phyloP scores from a whole-genome alignment of 2,797 vertebrate species.

The Notolabrus celidotus region DNA sequence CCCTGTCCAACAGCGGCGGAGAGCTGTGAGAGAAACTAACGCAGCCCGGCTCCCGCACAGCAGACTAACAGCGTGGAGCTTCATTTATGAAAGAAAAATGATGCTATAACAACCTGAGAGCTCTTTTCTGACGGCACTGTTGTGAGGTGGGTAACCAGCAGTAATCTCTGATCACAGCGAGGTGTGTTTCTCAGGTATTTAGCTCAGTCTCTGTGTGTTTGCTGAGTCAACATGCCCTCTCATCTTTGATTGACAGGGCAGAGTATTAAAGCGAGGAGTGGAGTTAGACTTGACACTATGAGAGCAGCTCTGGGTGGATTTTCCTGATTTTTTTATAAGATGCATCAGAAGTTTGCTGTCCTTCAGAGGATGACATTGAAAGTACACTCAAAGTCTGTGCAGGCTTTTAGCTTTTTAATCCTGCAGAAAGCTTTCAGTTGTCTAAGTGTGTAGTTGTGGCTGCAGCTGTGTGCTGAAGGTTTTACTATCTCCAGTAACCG shows the following conservation, averaged over 20 bases:
- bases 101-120: conserved; percentile 24
- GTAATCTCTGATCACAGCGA: not conserved
- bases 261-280: conserved; percentile 11
- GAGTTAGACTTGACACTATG: not conserved
- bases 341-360: not conserved
- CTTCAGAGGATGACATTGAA: not conserved
- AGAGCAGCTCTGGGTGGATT: not conserved
- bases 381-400: not conserved
- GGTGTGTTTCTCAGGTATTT: conserved; percentile 23
- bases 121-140: conserved; percentile 20
- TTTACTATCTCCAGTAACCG: conserved; percentile 11
- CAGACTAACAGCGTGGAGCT: conserved; percentile 35
- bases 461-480: conserved; percentile 1
- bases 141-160: conserved; percentile 65
- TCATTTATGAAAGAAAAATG: conserved; percentile 38
- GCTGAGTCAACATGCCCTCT: conserved; percentile 24
- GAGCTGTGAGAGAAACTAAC: conserved; percentile 53
- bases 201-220: not conserved
- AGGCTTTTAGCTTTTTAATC: not conserved
- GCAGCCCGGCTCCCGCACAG: conserved; percentile 41
- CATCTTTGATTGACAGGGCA: conserved; percentile 30
- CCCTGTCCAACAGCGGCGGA: conserved; percentile 46
- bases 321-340: not conserved
- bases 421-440: not conserved
- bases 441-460: not conserved